Evolutionary conservation across 2,797 vertebrate genomes (phyloP).

Genomic region (Anableps anableps): DNA sequence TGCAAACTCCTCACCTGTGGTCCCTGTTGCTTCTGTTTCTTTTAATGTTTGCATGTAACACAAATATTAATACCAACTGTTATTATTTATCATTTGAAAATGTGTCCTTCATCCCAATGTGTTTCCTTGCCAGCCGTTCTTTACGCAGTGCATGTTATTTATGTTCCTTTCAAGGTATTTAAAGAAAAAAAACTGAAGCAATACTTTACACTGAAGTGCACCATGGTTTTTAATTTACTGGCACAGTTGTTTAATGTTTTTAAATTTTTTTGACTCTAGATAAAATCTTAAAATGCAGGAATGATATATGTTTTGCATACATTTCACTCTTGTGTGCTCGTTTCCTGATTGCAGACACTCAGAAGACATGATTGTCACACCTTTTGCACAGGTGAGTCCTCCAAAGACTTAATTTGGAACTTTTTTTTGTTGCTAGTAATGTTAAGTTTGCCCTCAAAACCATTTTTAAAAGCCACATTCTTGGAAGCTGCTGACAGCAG

Average conservation of each 20-base stretch:
- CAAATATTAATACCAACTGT: constrained; percentile 41
- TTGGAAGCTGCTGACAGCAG: background rate
- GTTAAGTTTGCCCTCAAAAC: background rate
- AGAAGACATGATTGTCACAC: constrained; percentile 97
- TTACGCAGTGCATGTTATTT: constrained; percentile 43
- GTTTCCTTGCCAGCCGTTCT: constrained; percentile 38
- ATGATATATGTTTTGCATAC: background rate
- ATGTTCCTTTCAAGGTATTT: background rate
- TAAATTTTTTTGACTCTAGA: background rate
- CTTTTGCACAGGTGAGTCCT: constrained; percentile 92
- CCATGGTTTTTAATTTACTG: constrained; percentile 1
- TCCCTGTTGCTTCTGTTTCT: constrained; percentile 24
- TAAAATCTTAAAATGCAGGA: background rate
- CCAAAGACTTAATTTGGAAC: constrained; percentile 1
- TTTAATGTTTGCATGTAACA: constrained; percentile 62
- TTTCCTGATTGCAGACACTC: constrained; percentile 84
- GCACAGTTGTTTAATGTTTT: background rate
- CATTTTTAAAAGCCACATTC: background rate
- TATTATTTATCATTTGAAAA: constrained; percentile 22
- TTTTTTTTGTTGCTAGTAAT: background rate
- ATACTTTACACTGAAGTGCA: constrained; percentile 1
- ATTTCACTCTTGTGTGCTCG: constrained; percentile 31
- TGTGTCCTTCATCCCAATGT: constrained; percentile 22
- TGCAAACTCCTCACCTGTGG: constrained; percentile 46
- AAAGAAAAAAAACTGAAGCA: background rate